These are phyloP conservation scores for Mugil cephalus DNA, from an alignment of 2,113 vertebrate species.

Conservation along the genomic window DNA sequence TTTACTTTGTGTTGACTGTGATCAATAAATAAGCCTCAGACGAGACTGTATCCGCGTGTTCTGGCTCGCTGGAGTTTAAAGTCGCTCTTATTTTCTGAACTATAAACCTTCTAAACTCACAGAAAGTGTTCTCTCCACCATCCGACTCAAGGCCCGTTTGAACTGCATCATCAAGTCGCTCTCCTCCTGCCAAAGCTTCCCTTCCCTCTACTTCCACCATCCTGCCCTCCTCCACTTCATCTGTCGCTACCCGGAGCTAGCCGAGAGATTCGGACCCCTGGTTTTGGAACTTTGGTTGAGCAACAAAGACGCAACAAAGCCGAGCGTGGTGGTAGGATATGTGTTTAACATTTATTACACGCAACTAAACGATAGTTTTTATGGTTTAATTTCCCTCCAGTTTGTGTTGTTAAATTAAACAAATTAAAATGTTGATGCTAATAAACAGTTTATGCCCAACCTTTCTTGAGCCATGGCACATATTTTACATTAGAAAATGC, in stretches of 20 bases:
- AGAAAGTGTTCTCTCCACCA: conserved; percentile 17
- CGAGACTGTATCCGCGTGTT: conserved; percentile 13
- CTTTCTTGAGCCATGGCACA: too few species aligned
- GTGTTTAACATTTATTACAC: too few species aligned
- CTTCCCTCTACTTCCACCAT: conserved; percentile 87
- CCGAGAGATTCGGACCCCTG: conserved; percentile 85
- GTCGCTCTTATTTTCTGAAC: neutral
- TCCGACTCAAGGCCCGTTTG: conserved; percentile 79
- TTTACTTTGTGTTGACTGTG: neutral
- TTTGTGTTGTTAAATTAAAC: too few species aligned
- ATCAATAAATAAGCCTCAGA: conserved; percentile 5
- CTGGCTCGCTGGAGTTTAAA: neutral
- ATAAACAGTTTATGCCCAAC: too few species aligned
- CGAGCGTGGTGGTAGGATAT: neutral
- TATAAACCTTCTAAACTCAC: conserved; percentile 14
- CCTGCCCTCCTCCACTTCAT: conserved; percentile 89
- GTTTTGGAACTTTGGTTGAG: conserved; percentile 90
- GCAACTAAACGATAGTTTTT: neutral
- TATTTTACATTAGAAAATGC: too few species aligned
- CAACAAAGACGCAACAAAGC: conserved; percentile 44
- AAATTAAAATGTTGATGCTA: too few species aligned
- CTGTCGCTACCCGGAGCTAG: conserved; percentile 87
- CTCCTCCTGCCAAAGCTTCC: conserved; percentile 81
- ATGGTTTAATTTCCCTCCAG: neutral
- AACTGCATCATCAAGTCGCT: conserved; percentile 84